phyloP scores from a whole-genome alignment of 2,113 vertebrate genomes.

The Dicrurus megarhynchus region DNA sequence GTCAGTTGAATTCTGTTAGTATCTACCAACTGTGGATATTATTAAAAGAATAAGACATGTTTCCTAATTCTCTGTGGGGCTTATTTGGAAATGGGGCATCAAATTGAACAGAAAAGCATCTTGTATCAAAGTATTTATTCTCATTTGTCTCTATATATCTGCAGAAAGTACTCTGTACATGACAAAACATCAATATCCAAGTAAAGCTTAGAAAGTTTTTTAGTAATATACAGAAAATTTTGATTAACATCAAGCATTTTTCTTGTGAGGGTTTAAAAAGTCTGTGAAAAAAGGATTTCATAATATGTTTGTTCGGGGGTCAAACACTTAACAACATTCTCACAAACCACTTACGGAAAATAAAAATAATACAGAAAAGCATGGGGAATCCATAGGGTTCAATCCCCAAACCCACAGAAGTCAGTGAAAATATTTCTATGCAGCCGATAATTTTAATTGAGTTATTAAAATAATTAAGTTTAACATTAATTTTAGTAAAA shows the following conservation, averaged over 20 bases:
- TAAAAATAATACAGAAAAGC: background rate
- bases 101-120: background rate
- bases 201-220: background rate
- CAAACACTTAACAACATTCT: background rate
- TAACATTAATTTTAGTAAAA: background rate
- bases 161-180: background rate
- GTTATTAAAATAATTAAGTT: background rate
- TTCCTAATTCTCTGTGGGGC: background rate
- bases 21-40: background rate
- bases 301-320: background rate
- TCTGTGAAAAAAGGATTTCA: background rate
- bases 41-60: background rate
- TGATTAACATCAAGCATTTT: background rate
- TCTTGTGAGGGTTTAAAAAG: background rate
- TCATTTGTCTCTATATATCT: background rate
- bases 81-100: background rate
- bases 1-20: background rate
- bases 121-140: background rate
- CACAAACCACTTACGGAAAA: background rate
- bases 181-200: background rate
- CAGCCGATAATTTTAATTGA: background rate
- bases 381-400: rapidly evolving
- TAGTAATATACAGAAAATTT: background rate
- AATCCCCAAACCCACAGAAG: background rate
- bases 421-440: background rate